phyloP scores from a whole-genome alignment of 2,888 invertebrate species.

The Bellardia bayeri region DNA sequence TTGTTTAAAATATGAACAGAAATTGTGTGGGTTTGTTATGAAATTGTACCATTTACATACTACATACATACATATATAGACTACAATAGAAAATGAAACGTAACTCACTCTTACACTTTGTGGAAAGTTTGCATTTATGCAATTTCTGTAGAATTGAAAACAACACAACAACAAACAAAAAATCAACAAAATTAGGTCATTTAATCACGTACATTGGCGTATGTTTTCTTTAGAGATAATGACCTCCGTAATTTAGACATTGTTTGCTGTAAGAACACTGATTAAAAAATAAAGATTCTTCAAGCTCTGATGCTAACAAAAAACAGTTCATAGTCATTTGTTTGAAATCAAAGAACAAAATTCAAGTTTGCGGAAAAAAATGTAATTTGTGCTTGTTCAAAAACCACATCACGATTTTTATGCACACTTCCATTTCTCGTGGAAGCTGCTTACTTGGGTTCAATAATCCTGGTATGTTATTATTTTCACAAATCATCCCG shows the following conservation, averaged over 20 bases:
- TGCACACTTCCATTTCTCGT: too few species aligned
- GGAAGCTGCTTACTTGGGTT: too few species aligned
- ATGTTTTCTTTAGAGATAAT: slow-evolving; percentile 37
- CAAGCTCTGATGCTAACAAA: slow-evolving; percentile 8
- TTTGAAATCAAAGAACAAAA: slow-evolving; percentile 4
- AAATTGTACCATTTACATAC: background rate
- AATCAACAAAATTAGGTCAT: slow-evolving; percentile 34
- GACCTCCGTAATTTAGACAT: slow-evolving; percentile 54
- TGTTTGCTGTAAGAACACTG: slow-evolving; percentile 32
- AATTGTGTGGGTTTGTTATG: slow-evolving; percentile 18
- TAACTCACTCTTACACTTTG: slow-evolving; percentile 1
- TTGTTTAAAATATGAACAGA: slow-evolving; percentile 22
- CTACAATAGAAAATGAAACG: slow-evolving; percentile 14
- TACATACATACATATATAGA: too few species aligned
- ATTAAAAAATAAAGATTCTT: slow-evolving; percentile 16
- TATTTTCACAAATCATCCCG: too few species aligned
- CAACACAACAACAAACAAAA: background rate
- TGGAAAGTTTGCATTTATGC: slow-evolving; percentile 60
- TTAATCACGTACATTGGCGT: slow-evolving; percentile 30
- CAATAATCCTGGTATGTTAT: too few species aligned
- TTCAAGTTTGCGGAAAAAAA: background rate
- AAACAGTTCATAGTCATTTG: slow-evolving; percentile 3
- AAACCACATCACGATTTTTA: background rate
- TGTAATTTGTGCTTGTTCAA: background rate
- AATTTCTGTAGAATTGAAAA: slow-evolving; percentile 45